phyloP scores from a whole-genome alignment of 1,140 invertebrate genomes.

The Dolichoris vasculosae region DNA sequence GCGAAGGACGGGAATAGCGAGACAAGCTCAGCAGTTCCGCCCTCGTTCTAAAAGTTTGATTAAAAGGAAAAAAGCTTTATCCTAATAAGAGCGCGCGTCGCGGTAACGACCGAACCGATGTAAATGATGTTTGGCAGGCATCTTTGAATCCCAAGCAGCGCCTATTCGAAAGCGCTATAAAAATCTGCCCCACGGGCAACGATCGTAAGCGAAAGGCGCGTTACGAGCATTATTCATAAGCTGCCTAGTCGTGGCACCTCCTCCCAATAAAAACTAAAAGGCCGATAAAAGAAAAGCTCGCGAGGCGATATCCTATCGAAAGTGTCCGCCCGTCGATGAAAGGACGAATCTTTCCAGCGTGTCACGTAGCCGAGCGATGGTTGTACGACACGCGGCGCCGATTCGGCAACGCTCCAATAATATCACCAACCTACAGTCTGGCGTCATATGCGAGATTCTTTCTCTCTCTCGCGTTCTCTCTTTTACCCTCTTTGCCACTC shows the following conservation, averaged over 20 bases:
- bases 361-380: neutral
- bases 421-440: neutral
- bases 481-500: neutral
- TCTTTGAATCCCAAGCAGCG: neutral
- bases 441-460: neutral
- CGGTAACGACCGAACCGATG: neutral
- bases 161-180: neutral
- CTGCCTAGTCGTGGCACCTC: neutral
- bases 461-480: neutral
- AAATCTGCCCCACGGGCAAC: neutral
- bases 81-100: too few relatives aligned
- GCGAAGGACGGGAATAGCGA: neutral
- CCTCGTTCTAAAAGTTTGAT: neutral
- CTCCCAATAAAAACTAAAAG: neutral
- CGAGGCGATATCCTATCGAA: neutral
- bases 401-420: slow-evolving; percentile 24
- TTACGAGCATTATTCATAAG: slow-evolving; percentile 43
- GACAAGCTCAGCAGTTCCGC: neutral
- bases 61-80: neutral
- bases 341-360: neutral
- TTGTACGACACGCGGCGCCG: neutral
- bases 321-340: neutral
- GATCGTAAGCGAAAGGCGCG: neutral
- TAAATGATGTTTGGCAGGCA: neutral
- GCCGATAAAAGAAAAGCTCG: slow-evolving; percentile 32